A percentile compares a stretch with the other conserved stretches of the same genome.
These are phyloP conservation scores for Poeciliopsis presidionis DNA, from an alignment of 2,797 vertebrate genomes.

Conservation along the genomic window DNA sequence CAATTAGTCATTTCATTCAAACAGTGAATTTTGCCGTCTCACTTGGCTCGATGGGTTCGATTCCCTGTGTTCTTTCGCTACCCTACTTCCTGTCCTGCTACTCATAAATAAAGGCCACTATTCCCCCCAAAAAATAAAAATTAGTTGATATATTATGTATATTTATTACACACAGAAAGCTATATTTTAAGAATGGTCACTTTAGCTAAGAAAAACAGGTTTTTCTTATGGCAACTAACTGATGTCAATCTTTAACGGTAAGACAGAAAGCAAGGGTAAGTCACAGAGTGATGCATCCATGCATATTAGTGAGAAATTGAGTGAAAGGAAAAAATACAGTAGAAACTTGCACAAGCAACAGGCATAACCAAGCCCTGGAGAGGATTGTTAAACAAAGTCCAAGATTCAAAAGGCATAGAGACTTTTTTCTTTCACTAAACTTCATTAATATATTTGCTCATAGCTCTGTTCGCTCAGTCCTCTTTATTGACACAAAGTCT, in stretches of 20 bases:
- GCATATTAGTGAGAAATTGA: background rate
- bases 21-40: background rate
- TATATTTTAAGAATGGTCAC: background rate
- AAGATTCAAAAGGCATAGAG: background rate
- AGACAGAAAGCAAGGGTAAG: background rate
- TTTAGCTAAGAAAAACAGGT: background rate
- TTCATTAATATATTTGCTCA: background rate
- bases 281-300: background rate
- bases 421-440: background rate
- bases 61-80: background rate
- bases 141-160: background rate
- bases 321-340: background rate
- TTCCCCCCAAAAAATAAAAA: background rate
- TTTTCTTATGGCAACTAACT: background rate
- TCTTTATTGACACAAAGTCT: background rate
- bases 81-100: background rate
- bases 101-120: background rate
- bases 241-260: background rate
- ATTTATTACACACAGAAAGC: background rate
- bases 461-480: background rate
- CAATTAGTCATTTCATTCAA: background rate
- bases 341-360: background rate
- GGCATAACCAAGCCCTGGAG: background rate
- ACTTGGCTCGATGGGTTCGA: background rate
- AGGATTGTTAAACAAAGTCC: background rate